Percentiles rank a stretch among this genome's conserved stretches.
Evolutionary conservation across 2,888 invertebrate species (phyloP).

Genomic region (Drosophila neonasuta): DNA sequence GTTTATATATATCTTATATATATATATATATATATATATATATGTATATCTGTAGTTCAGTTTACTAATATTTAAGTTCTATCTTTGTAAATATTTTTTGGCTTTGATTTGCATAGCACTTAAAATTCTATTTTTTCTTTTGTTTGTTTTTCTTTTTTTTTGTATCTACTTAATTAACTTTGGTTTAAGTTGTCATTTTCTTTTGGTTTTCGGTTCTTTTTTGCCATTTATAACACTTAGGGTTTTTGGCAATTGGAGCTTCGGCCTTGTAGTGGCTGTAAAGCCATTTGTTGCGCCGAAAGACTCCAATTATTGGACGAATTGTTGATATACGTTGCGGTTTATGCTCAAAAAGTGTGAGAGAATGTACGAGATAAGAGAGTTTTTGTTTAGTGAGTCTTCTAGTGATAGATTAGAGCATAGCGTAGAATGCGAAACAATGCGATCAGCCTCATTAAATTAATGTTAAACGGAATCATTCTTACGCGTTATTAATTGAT

Average conservation of each 20-base stretch:
- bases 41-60: constrained; percentile 30
- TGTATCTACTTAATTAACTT: constrained; percentile 53
- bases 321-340: constrained; percentile 82
- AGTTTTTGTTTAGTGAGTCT: constrained; percentile 15
- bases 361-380: constrained; percentile 18
- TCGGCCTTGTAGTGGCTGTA: constrained; percentile 48
- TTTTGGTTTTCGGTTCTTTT: constrained; percentile 32
- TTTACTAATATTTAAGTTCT: constrained; percentile 42
- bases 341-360: constrained; percentile 71
- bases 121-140: constrained; percentile 39
- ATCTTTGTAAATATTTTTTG: constrained; percentile 63
- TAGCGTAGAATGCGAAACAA: constrained; percentile 24
- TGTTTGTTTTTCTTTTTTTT: constrained; percentile 33
- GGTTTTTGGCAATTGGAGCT: constrained; percentile 70
- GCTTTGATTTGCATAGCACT: constrained; percentile 41
- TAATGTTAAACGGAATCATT: not conserved
- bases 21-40: constrained; percentile 19
- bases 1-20: constrained; percentile 35
- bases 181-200: constrained; percentile 47
- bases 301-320: constrained; percentile 82
- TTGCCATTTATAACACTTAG: constrained; percentile 70
- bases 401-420: constrained; percentile 40
- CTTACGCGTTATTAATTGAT: constrained; percentile 29
- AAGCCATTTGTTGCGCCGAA: constrained; percentile 67
- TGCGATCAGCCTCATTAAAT: constrained; percentile 4